Conservation (phyloP, 2,888 invertebrate genomes). For the Carpatolechia fugitivella region DNA sequence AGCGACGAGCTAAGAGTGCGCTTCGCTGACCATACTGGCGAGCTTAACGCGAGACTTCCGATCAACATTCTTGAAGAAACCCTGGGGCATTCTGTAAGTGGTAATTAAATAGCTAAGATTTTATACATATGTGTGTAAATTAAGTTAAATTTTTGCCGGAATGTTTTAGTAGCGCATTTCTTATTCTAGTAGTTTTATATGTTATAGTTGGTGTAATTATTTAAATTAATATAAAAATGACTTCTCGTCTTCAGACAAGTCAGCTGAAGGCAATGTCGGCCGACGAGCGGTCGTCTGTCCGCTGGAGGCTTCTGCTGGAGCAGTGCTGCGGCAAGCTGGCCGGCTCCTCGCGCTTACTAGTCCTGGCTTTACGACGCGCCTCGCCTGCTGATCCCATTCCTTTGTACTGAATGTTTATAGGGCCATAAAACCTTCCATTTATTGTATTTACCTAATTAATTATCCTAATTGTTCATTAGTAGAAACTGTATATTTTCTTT, state of each 20-base stretch:
- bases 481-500: no score
- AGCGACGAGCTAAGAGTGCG: slow-evolving; percentile 80
- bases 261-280: slow-evolving; percentile 73
- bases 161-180: not conserved
- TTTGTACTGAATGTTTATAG: slow-evolving; percentile 53
- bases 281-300: slow-evolving; percentile 73
- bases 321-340: slow-evolving; percentile 80
- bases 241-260: slow-evolving; percentile 57
- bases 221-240: no score
- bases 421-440: no score
- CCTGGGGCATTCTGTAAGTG: slow-evolving; percentile 77
- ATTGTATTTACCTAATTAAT: no score
- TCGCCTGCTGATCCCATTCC: slow-evolving; percentile 66
- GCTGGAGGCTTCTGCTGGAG: slow-evolving; percentile 83
- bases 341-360: slow-evolving; percentile 53
- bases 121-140: no score
- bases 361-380: slow-evolving; percentile 53
- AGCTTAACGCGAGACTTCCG: slow-evolving; percentile 78
- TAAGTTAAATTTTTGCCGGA: no score
- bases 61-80: slow-evolving; percentile 80
- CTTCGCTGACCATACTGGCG: slow-evolving; percentile 85
- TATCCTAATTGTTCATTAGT: no score
- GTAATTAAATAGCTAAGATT: no score
- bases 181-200: not conserved
- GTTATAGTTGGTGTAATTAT: no score